Conservation (phyloP, 2,797 vertebrate species). For the Phrynocephalus guinanensis region DNA sequence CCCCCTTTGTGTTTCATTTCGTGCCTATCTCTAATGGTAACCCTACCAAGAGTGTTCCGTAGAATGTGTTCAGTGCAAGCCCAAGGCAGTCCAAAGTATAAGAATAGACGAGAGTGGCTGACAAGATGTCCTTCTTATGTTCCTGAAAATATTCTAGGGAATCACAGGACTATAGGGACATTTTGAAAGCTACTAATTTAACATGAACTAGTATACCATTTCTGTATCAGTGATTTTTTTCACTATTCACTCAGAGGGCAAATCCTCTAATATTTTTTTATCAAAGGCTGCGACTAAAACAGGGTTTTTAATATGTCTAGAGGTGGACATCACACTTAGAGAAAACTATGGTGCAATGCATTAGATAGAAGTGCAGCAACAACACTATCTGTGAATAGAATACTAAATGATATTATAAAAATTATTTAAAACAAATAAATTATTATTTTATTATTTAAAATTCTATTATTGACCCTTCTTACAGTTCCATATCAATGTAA, state of each 20-base stretch:
- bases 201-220: background rate
- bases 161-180: background rate
- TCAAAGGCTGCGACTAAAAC: background rate
- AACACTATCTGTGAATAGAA: background rate
- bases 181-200: conserved; percentile 9
- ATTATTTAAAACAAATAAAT: background rate
- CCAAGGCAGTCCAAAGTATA: too few relatives aligned
- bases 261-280: background rate
- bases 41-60: too few relatives aligned
- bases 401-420: background rate
- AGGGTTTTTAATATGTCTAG: background rate
- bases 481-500: background rate
- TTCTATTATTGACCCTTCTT: background rate
- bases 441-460: too few relatives aligned
- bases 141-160: conserved; percentile 4
- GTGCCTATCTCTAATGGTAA: too few relatives aligned
- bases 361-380: background rate
- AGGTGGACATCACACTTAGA: background rate
- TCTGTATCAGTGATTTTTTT: conserved; percentile 22
- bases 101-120: too few relatives aligned
- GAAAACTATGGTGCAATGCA: background rate
- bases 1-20: too few relatives aligned
- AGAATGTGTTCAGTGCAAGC: too few relatives aligned
- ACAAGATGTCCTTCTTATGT: too few relatives aligned
- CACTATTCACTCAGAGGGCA: background rate